These are phyloP conservation scores for Datnioides undecimradiatus DNA, from an alignment of 2,113 vertebrate species.

Conservation along the genomic window DNA sequence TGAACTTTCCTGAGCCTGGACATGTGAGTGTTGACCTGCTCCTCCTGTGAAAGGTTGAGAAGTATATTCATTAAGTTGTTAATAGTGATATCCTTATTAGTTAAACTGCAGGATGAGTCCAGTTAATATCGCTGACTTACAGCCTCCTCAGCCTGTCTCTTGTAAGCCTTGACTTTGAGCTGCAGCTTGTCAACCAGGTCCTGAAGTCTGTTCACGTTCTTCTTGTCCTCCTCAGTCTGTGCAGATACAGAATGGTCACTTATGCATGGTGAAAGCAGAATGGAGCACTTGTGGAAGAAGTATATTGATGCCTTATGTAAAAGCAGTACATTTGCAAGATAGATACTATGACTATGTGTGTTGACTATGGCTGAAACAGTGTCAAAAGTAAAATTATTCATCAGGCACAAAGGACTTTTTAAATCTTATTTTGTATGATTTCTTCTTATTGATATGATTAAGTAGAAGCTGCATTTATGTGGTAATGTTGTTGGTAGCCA, in stretches of 20 bases:
- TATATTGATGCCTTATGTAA: background rate
- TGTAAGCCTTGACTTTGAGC: conserved; percentile 79
- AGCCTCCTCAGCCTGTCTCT: conserved; percentile 75
- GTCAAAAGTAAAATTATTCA: background rate
- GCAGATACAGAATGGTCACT: background rate
- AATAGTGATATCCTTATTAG: background rate
- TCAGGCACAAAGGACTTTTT: background rate
- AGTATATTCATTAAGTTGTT: background rate
- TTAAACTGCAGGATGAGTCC: background rate
- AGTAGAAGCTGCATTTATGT: background rate
- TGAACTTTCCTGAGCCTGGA: conserved; percentile 73
- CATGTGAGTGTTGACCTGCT: conserved; percentile 77
- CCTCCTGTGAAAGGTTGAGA: conserved; percentile 57
- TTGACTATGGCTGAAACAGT: no score
- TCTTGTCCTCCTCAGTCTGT: conserved; percentile 77
- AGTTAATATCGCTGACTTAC: conserved; percentile 34
- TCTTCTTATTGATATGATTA: background rate
- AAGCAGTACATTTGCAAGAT: no score
- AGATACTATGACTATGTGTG: no score
- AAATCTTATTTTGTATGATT: background rate
- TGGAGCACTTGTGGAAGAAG: background rate
- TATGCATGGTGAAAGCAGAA: background rate
- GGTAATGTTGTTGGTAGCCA: background rate
- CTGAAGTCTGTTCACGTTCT: conserved; percentile 70
- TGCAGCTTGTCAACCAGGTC: conserved; percentile 76